phyloP scores from a whole-genome alignment of 2,113 vertebrate species.

The Urocynchramus pylzowi region DNA sequence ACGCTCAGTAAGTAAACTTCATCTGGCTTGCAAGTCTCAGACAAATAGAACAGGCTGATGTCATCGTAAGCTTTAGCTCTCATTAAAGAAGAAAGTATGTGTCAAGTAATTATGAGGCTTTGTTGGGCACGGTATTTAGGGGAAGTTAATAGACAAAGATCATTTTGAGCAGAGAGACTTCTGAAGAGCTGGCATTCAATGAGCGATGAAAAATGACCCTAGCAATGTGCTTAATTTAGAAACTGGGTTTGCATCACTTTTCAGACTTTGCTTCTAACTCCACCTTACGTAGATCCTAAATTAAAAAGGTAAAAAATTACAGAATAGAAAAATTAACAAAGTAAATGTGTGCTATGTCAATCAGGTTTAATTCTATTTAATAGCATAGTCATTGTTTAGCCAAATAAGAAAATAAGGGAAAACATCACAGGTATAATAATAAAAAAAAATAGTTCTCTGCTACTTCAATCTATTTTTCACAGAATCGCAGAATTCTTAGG shows the following conservation, averaged over 20 bases:
- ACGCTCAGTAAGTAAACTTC: slow-evolving; percentile 25
- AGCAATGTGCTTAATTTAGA: not conserved
- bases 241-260: not conserved
- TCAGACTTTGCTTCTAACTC: not conserved
- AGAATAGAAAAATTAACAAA: not conserved
- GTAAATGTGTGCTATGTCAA: not conserved
- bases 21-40: not conserved
- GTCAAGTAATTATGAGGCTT: slow-evolving; percentile 5
- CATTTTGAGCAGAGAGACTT: not conserved
- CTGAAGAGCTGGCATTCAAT: not conserved
- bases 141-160: slow-evolving; percentile 27
- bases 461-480: not conserved
- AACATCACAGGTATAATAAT: not conserved
- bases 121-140: slow-evolving; percentile 1
- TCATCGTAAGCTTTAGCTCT: not conserved
- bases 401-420: not conserved
- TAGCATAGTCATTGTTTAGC: not conserved
- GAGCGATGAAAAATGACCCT: not conserved
- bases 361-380: not conserved
- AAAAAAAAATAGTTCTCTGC: not conserved
- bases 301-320: not conserved
- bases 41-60: slow-evolving; percentile 43
- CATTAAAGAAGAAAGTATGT: slow-evolving; percentile 25
- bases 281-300: not conserved
- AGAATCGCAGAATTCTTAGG: not conserved